Evolutionary conservation across 2,888 invertebrate species (phyloP).

Genomic region (Diarsia dahlii): DNA sequence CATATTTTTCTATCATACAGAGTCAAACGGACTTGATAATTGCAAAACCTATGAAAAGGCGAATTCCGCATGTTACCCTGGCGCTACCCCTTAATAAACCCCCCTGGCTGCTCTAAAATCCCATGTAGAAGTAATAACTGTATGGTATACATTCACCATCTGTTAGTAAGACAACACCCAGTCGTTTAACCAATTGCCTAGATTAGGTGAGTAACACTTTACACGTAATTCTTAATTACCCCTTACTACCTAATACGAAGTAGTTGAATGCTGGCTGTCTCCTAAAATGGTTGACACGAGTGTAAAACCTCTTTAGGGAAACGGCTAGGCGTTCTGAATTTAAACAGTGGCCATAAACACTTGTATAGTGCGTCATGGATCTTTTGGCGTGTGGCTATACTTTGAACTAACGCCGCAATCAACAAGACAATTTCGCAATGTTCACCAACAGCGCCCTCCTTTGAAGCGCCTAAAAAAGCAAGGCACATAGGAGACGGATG

Average conservation of each 20-base stretch:
- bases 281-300: slow-evolving; percentile 23
- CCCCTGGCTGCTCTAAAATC: background rate
- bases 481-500: background rate
- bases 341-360: slow-evolving; percentile 19
- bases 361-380: background rate
- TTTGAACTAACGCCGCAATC: background rate
- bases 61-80: too few species aligned
- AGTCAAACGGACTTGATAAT: too few species aligned
- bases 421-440: background rate
- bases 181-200: slow-evolving; percentile 27
- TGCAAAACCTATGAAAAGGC: too few species aligned
- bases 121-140: background rate
- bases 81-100: background rate
- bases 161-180: background rate
- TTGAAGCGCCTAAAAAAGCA: background rate
- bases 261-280: slow-evolving; percentile 5
- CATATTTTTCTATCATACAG: too few species aligned
- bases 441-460: background rate
- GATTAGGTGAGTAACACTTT: slow-evolving; percentile 30
- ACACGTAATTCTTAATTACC: slow-evolving; percentile 51
- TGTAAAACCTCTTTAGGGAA: slow-evolving; percentile 30
- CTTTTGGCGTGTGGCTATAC: background rate
- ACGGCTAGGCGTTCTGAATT: slow-evolving; percentile 30
- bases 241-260: slow-evolving; percentile 23
- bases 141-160: background rate